Evolutionary conservation across 64 coral and sea anemone genomes (phyloP).

Genomic region (Acropora tenuis): DNA sequence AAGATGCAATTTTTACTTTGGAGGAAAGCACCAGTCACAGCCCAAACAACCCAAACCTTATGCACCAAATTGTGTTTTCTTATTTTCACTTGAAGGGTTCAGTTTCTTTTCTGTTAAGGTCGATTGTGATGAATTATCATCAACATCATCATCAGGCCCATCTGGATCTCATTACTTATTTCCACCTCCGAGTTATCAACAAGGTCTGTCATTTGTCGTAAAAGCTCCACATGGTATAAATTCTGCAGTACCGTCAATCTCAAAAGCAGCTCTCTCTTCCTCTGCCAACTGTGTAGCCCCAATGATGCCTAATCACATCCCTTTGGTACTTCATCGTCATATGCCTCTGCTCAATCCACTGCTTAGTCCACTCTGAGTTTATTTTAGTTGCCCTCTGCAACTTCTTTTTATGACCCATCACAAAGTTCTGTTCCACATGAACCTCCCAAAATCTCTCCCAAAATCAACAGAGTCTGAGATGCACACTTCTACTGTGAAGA

Average conservation of each 20-base stretch:
- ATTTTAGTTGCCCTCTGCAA: constrained; percentile 22
- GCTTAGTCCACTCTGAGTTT: background rate
- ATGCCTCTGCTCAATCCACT: constrained; percentile 14
- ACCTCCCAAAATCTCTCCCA: constrained; percentile 5
- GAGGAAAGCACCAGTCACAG: background rate
- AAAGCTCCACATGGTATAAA: constrained; percentile 14
- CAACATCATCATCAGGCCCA: background rate
- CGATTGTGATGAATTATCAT: background rate
- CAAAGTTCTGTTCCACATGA: constrained; percentile 26
- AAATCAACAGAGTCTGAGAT: constrained; percentile 10
- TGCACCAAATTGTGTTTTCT: background rate
- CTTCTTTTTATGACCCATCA: constrained; percentile 5
- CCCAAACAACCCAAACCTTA: background rate
- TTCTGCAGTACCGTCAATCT: constrained; percentile 8
- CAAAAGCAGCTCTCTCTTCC: constrained; percentile 15
- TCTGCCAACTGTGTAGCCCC: constrained; percentile 9
- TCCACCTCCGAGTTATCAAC: constrained; percentile 19
- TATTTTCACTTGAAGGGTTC: background rate
- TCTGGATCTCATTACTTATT: constrained; percentile 9
- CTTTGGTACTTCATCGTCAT: background rate
- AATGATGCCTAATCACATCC: constrained; percentile 16
- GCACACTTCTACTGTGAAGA: background rate
- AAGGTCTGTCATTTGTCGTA: constrained; percentile 11
- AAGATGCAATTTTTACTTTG: constrained; percentile 6
- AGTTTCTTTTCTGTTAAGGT: background rate